Evolutionary conservation across 2,113 vertebrate species (phyloP).

Genomic region (Lanius ludovicianus): DNA sequence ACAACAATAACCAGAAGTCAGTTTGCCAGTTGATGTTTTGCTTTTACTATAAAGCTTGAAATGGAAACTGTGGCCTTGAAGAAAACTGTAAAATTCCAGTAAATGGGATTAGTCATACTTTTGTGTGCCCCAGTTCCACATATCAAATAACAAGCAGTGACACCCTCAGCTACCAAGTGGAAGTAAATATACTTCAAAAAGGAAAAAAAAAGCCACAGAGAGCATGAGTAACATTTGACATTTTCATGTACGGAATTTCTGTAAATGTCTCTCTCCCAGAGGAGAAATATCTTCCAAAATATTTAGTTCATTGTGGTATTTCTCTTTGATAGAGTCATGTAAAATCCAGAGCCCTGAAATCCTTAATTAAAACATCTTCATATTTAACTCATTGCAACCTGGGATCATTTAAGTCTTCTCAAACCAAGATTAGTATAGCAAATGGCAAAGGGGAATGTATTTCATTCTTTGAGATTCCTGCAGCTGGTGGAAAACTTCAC

Average conservation of each 20-base stretch:
- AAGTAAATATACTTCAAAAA: constrained; percentile 71
- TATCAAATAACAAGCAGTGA: constrained; percentile 75
- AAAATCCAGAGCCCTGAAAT: constrained; percentile 3
- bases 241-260: constrained; percentile 67
- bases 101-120: constrained; percentile 78
- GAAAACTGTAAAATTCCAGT: constrained; percentile 78
- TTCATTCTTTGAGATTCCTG: not conserved
- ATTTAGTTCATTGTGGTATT: constrained; percentile 52
- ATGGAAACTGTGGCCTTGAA: constrained; percentile 72
- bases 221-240: constrained; percentile 78
- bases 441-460: not conserved
- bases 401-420: constrained; percentile 6
- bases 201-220: constrained; percentile 18
- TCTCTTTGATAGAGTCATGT: constrained; percentile 62
- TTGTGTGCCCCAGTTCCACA: constrained; percentile 60
- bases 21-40: constrained; percentile 51
- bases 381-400: constrained; percentile 52
- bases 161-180: constrained; percentile 68
- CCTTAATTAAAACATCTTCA: constrained; percentile 38
- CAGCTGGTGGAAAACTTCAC: not conserved
- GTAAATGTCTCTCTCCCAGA: constrained; percentile 65
- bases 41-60: constrained; percentile 68
- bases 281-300: constrained; percentile 65
- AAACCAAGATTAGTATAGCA: not conserved
- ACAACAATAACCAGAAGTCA: constrained; percentile 30